Conservation (phyloP, 2,113 vertebrate genomes). For the Scortum barcoo region DNA sequence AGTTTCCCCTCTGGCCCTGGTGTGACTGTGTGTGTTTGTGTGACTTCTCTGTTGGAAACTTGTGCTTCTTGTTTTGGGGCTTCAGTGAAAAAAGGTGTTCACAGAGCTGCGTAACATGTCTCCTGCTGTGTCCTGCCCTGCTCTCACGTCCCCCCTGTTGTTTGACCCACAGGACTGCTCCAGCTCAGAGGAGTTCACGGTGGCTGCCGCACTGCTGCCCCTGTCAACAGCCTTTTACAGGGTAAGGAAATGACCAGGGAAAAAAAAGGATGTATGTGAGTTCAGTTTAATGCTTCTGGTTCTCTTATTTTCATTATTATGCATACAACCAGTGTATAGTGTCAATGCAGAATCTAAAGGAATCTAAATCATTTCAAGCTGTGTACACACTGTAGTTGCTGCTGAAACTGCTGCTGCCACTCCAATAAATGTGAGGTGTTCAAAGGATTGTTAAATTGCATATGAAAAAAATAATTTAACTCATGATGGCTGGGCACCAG, state of each 20-base stretch:
- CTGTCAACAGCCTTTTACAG: constrained; percentile 96
- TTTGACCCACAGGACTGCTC: constrained; percentile 94
- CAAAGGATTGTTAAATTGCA: neutral
- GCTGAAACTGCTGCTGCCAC: neutral
- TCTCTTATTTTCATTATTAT: neutral
- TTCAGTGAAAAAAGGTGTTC: constrained; percentile 18
- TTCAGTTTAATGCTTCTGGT: constrained; percentile 1
- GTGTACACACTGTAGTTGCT: neutral
- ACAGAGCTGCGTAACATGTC: constrained; percentile 2
- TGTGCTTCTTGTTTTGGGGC: constrained; percentile 8
- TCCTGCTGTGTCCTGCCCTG: constrained; percentile 36
- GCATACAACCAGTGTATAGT: neutral
- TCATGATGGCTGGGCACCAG: too few species aligned
- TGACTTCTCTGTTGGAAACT: constrained; percentile 27
- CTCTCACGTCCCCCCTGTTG: constrained; percentile 52
- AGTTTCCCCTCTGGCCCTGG: neutral
- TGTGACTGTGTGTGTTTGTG: neutral
- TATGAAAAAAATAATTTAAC: too few species aligned
- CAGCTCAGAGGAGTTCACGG: constrained; percentile 93
- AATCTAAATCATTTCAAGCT: neutral
- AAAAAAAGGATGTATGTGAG: neutral
- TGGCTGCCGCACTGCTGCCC: constrained; percentile 94
- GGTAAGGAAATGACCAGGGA: constrained; percentile 85
- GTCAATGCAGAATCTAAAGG: neutral
- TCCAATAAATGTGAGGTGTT: neutral